A percentile compares a stretch with the other conserved stretches of the same genome.
Evolutionary conservation across 2,113 vertebrate genomes (phyloP).

Genomic region (Lota lota): DNA sequence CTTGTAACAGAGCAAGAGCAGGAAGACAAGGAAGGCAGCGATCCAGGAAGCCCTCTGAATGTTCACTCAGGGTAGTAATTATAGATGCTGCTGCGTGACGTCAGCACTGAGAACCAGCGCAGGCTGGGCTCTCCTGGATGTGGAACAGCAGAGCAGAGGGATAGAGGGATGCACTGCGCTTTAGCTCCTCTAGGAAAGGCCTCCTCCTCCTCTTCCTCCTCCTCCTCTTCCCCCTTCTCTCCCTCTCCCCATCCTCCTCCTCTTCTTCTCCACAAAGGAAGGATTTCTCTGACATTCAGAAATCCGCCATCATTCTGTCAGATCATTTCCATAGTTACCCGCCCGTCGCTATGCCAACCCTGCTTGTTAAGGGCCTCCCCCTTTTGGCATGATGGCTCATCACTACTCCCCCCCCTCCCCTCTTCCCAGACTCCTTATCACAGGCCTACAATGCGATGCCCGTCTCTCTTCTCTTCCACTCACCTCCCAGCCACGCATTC

Average conservation of each 20-base stretch:
- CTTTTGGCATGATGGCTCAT: slow-evolving; percentile 1
- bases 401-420: neutral
- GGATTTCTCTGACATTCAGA: slow-evolving; percentile 38
- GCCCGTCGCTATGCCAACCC: slow-evolving; percentile 42
- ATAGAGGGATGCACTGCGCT: slow-evolving; percentile 13
- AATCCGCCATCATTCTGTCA: slow-evolving; percentile 49
- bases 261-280: slow-evolving; percentile 14
- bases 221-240: no score
- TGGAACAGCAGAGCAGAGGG: slow-evolving; percentile 7
- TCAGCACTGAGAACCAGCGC: slow-evolving; percentile 39
- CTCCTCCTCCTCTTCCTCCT: neutral
- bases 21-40: slow-evolving; percentile 44
- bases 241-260: no score
- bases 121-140: slow-evolving; percentile 17
- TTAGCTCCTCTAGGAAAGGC: slow-evolving; percentile 13
- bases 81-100: slow-evolving; percentile 50
- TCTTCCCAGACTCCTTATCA: slow-evolving; percentile 35
- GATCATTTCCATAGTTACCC: slow-evolving; percentile 48
- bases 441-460: neutral
- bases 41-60: slow-evolving; percentile 43
- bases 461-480: slow-evolving; percentile 17
- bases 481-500: slow-evolving; percentile 33
- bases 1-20: slow-evolving; percentile 29
- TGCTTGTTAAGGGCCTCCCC: slow-evolving; percentile 22
- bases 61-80: slow-evolving; percentile 51